Conservation (phyloP, 2,113 vertebrate species). For the Sebastes schlegelii region DNA sequence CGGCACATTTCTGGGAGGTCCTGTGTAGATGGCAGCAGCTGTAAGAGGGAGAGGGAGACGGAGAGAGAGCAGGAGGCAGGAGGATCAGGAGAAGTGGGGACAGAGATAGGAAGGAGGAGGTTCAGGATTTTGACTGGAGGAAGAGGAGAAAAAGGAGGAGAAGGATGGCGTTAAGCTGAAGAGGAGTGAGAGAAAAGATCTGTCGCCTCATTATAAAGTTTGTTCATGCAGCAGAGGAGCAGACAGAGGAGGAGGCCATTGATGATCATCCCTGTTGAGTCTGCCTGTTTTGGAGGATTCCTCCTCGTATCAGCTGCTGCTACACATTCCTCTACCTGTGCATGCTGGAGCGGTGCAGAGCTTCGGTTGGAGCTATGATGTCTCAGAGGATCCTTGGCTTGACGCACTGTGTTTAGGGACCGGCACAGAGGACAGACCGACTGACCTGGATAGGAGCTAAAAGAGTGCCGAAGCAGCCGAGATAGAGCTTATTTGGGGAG, state of each 20-base stretch:
- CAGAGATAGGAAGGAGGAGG: constrained; percentile 48
- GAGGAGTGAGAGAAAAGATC: constrained; percentile 17
- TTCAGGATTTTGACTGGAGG: constrained; percentile 31
- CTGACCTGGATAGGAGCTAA: constrained; percentile 80
- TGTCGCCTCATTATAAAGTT: constrained; percentile 63
- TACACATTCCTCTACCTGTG: constrained; percentile 56
- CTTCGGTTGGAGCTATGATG: constrained; percentile 41
- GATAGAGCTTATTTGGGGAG: constrained; percentile 54
- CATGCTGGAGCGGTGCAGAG: constrained; percentile 46
- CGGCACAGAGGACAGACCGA: constrained; percentile 60
- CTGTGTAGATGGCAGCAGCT: constrained; percentile 78
- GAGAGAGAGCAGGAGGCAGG: constrained; percentile 46
- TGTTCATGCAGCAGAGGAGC: constrained; percentile 31
- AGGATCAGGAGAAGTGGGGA: constrained; percentile 50
- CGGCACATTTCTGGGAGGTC: constrained; percentile 82
- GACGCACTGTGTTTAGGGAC: constrained; percentile 61
- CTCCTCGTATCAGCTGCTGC: constrained; percentile 2
- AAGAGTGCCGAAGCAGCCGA: constrained; percentile 31
- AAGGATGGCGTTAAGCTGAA: constrained; percentile 38
- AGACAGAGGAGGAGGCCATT: constrained; percentile 29
- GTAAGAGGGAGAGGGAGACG: constrained; percentile 53
- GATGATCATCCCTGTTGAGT: constrained; percentile 21
- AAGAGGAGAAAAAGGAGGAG: constrained; percentile 22
- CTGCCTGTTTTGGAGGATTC: constrained; percentile 36
- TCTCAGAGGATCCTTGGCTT: constrained; percentile 68